Evolutionary conservation across 2,113 vertebrate genomes (phyloP).

Genomic region (Campylorhamphus procurvoides): DNA sequence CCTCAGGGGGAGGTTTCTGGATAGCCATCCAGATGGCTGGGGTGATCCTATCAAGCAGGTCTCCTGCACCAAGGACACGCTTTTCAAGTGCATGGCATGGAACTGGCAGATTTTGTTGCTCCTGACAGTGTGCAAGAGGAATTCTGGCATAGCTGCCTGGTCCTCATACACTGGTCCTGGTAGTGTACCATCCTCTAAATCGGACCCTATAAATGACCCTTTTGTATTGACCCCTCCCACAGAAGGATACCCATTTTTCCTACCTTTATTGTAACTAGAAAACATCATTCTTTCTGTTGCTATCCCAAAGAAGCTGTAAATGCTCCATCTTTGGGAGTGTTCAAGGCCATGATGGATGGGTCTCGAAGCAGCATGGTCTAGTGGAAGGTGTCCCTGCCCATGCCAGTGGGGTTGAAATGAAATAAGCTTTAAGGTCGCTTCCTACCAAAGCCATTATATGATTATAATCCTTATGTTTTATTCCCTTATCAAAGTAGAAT

Average conservation of each 20-base stretch:
- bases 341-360: fast-evolving
- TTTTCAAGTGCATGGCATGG: background rate
- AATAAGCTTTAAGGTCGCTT: background rate
- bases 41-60: background rate
- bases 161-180: background rate
- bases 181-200: background rate
- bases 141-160: background rate
- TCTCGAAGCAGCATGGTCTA: background rate
- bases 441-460: background rate
- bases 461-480: background rate
- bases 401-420: background rate
- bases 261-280: background rate
- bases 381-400: background rate
- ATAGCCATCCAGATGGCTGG: background rate
- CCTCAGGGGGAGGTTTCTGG: background rate
- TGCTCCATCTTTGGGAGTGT: background rate
- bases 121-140: background rate
- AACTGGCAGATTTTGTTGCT: background rate
- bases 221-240: background rate
- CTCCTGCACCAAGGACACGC: background rate
- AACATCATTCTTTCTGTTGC: background rate
- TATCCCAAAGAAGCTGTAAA: background rate
- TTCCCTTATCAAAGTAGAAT: background rate
- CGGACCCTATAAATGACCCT: fast-evolving
- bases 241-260: background rate